Base-by-base conservation (phyloP, 2,888 invertebrate species). In the Eupeodes latifasciatus region DNA sequence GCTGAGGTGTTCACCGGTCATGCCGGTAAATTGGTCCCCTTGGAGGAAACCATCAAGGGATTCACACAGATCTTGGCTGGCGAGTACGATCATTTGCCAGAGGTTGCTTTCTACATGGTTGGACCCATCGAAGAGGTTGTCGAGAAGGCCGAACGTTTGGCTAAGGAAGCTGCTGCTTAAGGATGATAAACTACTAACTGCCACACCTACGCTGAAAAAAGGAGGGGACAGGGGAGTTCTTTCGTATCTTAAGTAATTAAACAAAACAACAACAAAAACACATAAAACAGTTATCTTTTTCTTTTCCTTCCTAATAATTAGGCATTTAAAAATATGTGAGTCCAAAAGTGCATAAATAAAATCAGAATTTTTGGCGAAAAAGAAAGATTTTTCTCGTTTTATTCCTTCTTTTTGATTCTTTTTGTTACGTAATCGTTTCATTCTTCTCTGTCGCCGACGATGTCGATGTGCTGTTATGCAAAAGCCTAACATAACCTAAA, bases 101-200 rank as follows among this genome's bases (percentile, higher is more conserved):
- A 99, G 94, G 97, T 97, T 90, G 98, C 98, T 87, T 98, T 98
- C 95, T 98, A 98, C 95, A 98, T 98, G 98, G 98, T 98, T 89
- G 98, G 98, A 90, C 96, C 96, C 85, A 97, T 98, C 91, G 97
- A 98, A 92, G 98, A 98, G 94, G 98, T 98, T 74, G 95, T 96
- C 69, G 95, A 95, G 89, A 98, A 98, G 94, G 98, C 98, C 82
- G 97, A 98, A 92, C 90, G 91, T 59, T 90, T 92, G 72, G 91
- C 91, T 53, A 92, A 92, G 89, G 92, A 92, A 90, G 91, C 92
- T 64, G 91, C 92, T 64, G 91, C 91, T 44, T 92, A 92, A 91
- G 81, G 62, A 77, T 69, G 36, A 61, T 74, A 81, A 55, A 53
- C 14, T 55, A 16, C 14, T 51, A n/a, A 61, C 81, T 82, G 80